Evolutionary conservation across 2,113 vertebrate species (phyloP).

Genomic region (Carollia perspicillata): DNA sequence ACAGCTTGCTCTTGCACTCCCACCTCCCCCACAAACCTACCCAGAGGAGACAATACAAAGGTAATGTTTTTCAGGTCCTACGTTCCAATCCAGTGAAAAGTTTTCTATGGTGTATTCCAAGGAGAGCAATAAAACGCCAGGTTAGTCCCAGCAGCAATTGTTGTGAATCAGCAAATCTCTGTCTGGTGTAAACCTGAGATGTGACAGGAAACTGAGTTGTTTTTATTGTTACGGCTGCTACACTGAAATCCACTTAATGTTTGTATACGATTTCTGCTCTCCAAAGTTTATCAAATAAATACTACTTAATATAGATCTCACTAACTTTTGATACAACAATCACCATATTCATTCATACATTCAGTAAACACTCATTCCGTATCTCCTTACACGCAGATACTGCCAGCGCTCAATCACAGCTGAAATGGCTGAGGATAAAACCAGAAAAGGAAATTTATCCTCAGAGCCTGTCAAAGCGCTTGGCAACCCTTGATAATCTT

Average conservation of each 20-base stretch:
- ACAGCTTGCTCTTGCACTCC: background rate
- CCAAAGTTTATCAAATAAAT: constrained; percentile 25
- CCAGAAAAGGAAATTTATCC: background rate
- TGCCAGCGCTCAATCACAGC: background rate
- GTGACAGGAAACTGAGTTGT: background rate
- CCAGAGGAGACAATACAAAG: background rate
- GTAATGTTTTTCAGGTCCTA: background rate
- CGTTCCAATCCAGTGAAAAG: background rate
- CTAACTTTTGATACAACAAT: background rate
- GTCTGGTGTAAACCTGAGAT: background rate
- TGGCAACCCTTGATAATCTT: background rate
- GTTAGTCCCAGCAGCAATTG: background rate
- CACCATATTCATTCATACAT: background rate
- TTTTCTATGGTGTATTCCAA: background rate
- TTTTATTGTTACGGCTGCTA: background rate
- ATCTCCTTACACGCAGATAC: background rate
- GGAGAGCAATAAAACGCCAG: background rate
- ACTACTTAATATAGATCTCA: background rate
- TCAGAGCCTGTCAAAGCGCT: background rate
- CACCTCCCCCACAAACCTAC: background rate
- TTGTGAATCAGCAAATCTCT: background rate
- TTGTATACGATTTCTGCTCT: background rate
- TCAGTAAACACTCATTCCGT: background rate
- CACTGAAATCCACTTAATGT: background rate
- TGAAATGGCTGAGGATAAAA: background rate